Percentiles rank a stretch among this genome's conserved stretches.
These are phyloP conservation scores for Xylocopa sonorina DNA, from an alignment of 1,140 invertebrate genomes.

Conservation along the genomic window DNA sequence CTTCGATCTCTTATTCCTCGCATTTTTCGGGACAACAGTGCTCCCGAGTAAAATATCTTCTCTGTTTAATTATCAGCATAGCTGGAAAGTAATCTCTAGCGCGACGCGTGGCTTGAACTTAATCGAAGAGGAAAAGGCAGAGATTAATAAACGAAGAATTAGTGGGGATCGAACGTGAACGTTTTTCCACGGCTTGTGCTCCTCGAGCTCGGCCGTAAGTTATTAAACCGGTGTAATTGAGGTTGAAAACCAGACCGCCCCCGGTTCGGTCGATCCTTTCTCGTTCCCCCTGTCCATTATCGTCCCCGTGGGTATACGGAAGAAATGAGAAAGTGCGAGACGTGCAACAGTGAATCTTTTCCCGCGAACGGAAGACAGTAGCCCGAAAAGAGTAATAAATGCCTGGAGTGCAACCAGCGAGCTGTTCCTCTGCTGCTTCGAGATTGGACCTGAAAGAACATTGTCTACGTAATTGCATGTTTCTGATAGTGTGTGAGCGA, in stretches of 20 bases:
- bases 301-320: conserved; percentile 30
- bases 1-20: neutral
- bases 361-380: conserved; percentile 14
- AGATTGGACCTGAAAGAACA: conserved; percentile 55
- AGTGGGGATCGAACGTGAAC: neutral
- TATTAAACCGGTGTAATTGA: conserved; percentile 45
- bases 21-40: no score
- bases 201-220: no score
- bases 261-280: conserved; percentile 29
- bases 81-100: no score
- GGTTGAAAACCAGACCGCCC: conserved; percentile 28
- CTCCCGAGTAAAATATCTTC: no score
- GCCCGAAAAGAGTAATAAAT: conserved; percentile 62
- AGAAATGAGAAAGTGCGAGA: conserved; percentile 36
- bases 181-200: neutral
- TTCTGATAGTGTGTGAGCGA: conserved; percentile 22
- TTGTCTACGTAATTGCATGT: conserved; percentile 61
- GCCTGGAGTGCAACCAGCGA: conserved; percentile 27
- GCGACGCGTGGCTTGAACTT: no score
- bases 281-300: conserved; percentile 36
- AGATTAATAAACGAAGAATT: neutral
- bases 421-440: conserved; percentile 49
- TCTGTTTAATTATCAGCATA: no score
- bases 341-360: conserved; percentile 42
- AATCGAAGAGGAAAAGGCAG: no score